Percentiles rank a stretch among this genome's conserved stretches.
These are phyloP conservation scores for Eulithis prunata DNA, from an alignment of 2,888 invertebrate genomes.

Conservation along the genomic window DNA sequence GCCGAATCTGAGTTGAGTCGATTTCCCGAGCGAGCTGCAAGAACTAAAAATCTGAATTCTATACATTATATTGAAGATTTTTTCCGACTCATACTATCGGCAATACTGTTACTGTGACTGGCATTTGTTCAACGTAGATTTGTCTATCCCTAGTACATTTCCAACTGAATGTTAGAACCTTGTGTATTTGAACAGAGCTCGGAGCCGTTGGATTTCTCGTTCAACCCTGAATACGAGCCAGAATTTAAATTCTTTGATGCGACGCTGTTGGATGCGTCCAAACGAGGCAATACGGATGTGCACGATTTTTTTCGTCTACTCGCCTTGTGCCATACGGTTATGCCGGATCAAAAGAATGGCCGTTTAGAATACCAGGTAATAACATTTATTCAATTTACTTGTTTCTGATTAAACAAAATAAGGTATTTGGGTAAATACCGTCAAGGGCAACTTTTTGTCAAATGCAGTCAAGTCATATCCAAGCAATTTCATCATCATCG, in stretches of 20 bases:
- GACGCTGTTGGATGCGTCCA: slow-evolving; percentile 92
- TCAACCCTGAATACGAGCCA: slow-evolving; percentile 95
- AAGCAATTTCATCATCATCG: too few species aligned
- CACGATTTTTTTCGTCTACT: slow-evolving; percentile 96
- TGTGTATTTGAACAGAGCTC: slow-evolving; percentile 84
- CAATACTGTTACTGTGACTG: slow-evolving; percentile 1
- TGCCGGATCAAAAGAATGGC: slow-evolving; percentile 96
- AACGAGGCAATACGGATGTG: slow-evolving; percentile 88
- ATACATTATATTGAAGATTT: too few species aligned
- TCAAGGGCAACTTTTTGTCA: too few species aligned
- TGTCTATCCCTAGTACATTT: slow-evolving; percentile 23
- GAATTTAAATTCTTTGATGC: slow-evolving; percentile 97
- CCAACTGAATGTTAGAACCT: slow-evolving; percentile 2
- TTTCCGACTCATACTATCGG: background rate
- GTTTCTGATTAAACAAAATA: too few species aligned
- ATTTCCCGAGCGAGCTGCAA: too few species aligned
- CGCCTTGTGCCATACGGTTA: slow-evolving; percentile 99
- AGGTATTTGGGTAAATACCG: too few species aligned
- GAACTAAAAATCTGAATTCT: too few species aligned
- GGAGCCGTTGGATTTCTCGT: slow-evolving; percentile 95
- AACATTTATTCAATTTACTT: too few species aligned
- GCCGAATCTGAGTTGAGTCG: too few species aligned
- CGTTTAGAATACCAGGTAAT: slow-evolving; percentile 90
- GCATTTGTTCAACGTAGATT: slow-evolving; percentile 36
- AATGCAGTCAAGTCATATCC: too few species aligned